A percentile compares a stretch with the other conserved stretches of the same genome.
Evolutionary conservation across 2,113 vertebrate species (phyloP).

Genomic region (Morone saxatilis): DNA sequence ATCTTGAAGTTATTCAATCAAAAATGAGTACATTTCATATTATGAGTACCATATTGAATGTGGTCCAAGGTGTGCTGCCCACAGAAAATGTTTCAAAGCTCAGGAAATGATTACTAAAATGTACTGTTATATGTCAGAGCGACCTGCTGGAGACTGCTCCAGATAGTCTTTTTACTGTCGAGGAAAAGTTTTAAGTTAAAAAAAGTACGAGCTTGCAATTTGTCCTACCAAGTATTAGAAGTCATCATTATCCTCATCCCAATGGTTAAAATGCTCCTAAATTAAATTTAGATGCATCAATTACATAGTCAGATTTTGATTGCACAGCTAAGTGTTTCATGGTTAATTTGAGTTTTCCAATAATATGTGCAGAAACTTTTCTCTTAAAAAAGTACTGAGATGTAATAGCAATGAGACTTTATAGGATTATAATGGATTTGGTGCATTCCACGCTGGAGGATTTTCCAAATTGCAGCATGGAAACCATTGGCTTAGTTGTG

Average conservation of each 20-base stretch:
- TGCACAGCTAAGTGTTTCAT: slow-evolving; percentile 8
- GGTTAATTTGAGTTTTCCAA: slow-evolving; percentile 36
- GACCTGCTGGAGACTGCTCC: slow-evolving; percentile 46
- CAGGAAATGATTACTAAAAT: slow-evolving; percentile 66
- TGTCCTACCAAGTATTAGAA: slow-evolving; percentile 4
- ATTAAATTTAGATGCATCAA: slow-evolving; percentile 30
- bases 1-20: slow-evolving; percentile 78
- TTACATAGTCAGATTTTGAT: slow-evolving; percentile 12
- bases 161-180: slow-evolving; percentile 7
- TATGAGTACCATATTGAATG: slow-evolving; percentile 62
- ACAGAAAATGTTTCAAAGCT: slow-evolving; percentile 62
- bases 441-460: not conserved
- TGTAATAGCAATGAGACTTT: slow-evolving; percentile 6
- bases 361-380: slow-evolving; percentile 16
- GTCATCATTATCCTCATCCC: slow-evolving; percentile 21
- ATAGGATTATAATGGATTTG: slow-evolving; percentile 39
- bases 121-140: slow-evolving; percentile 54
- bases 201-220: slow-evolving; percentile 19
- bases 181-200: slow-evolving; percentile 28
- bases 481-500: slow-evolving; percentile 21
- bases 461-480: slow-evolving; percentile 15
- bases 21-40: slow-evolving; percentile 73
- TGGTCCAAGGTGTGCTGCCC: slow-evolving; percentile 64
- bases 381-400: slow-evolving; percentile 11
- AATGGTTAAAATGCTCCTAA: not conserved